Evolutionary conservation across 1,140 invertebrate species (phyloP).

Genomic region (Proales similis): DNA sequence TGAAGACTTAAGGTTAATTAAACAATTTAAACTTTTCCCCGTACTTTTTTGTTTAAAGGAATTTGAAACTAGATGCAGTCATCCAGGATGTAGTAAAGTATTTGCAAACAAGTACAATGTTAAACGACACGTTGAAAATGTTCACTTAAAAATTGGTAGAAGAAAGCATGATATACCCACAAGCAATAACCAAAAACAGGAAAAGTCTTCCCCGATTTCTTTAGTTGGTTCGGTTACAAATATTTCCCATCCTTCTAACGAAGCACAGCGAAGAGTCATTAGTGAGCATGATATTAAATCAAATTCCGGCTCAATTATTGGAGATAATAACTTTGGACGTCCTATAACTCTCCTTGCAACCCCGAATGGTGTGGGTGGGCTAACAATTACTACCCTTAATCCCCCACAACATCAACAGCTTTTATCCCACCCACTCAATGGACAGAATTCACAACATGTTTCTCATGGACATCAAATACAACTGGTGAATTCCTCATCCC

Average conservation of each 20-base stretch:
- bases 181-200: too few species aligned
- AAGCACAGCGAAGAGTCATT: too few species aligned
- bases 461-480: constrained; percentile 6
- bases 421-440: too few species aligned
- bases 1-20: constrained; percentile 24
- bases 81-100: constrained; percentile 35
- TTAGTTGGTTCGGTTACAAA: too few species aligned
- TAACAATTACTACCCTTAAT: constrained; percentile 32
- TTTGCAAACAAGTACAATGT: constrained; percentile 38
- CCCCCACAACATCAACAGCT: neutral
- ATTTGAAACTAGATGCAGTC: constrained; percentile 19
- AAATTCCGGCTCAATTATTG: too few species aligned
- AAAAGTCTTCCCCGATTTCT: too few species aligned
- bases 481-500: constrained; percentile 6
- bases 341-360: constrained; percentile 19
- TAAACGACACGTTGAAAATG: constrained; percentile 35
- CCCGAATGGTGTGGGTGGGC: constrained; percentile 24
- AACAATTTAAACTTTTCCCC: neutral
- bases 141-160: constrained; percentile 36
- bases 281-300: too few species aligned
- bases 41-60: neutral
- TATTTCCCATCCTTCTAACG: too few species aligned
- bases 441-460: too few species aligned
- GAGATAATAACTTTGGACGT: too few species aligned
- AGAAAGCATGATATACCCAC: constrained; percentile 16